Conservation (phyloP, 2,888 invertebrate genomes). For the Acrocyrtus sp. region DNA sequence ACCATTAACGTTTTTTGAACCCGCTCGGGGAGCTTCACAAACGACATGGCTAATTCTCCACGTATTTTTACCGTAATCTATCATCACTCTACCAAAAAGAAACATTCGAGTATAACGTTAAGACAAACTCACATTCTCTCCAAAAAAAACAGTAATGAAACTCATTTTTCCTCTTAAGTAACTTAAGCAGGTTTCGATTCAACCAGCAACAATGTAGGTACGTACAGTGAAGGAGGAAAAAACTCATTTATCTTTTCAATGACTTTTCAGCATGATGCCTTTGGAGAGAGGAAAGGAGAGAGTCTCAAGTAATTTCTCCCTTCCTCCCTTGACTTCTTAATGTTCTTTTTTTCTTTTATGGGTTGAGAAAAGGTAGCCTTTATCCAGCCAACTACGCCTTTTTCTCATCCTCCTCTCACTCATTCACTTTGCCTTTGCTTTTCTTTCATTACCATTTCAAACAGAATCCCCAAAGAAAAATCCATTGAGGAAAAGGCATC, state of each 20-base stretch:
- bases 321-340: conserved; percentile 42
- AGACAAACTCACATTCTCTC: too few relatives aligned
- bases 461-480: too few relatives aligned
- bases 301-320: conserved; percentile 45
- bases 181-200: too few relatives aligned
- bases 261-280: conserved; percentile 44
- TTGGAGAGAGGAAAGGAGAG: conserved; percentile 10
- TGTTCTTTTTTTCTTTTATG: conserved; percentile 25
- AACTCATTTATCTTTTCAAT: conserved; percentile 49
- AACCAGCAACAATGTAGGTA: conserved; percentile 3
- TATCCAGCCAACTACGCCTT: conserved; percentile 39
- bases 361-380: conserved; percentile 19
- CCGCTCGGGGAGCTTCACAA: too few relatives aligned
- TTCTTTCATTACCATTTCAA: conserved; percentile 44
- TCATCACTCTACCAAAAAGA: too few relatives aligned
- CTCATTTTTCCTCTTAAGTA: too few relatives aligned
- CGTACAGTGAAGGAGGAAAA: conserved; percentile 38
- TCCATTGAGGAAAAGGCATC: conserved; percentile 26
- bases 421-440: conserved; percentile 14
- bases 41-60: too few relatives aligned
- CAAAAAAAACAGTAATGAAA: too few relatives aligned
- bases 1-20: too few relatives aligned
- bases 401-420: conserved; percentile 1
- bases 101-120: too few relatives aligned
- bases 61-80: too few relatives aligned